Evolutionary conservation across 2,797 vertebrate species (phyloP).

Genomic region (Agapornis canus): DNA sequence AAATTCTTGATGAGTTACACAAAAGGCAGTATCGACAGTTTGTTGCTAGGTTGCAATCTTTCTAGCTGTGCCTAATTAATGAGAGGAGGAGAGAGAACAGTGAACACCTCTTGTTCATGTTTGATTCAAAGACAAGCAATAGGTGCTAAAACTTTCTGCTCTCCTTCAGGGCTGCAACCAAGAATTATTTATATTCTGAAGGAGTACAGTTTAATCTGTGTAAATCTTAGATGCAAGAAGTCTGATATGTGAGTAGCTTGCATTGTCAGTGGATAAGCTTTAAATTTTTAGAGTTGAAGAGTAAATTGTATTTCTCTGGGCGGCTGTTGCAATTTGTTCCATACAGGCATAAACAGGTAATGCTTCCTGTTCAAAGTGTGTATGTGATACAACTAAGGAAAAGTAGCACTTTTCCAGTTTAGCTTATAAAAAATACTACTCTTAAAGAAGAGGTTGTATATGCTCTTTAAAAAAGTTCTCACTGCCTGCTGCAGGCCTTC

Average conservation of each 20-base stretch:
- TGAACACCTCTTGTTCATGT: background rate
- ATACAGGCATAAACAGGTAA: rapidly evolving
- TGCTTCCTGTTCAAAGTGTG: background rate
- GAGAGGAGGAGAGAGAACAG: background rate
- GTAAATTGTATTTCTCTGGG: background rate
- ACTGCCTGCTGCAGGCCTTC: background rate
- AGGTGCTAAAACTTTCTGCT: background rate
- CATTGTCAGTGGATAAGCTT: background rate
- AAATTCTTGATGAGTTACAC: background rate
- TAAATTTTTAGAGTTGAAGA: background rate
- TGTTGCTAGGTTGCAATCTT: conserved; percentile 16
- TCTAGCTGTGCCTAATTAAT: background rate
- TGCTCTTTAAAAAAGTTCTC: background rate
- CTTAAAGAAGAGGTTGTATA: background rate
- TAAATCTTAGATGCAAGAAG: background rate
- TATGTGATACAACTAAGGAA: background rate
- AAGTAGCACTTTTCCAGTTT: background rate
- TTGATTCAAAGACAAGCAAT: background rate
- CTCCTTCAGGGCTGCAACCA: background rate
- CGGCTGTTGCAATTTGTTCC: background rate
- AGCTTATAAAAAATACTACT: background rate
- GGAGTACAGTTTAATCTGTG: background rate
- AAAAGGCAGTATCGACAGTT: background rate
- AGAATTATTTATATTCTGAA: conserved; percentile 28
- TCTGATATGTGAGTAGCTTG: background rate